Percentiles rank a stretch among this genome's conserved stretches.
Evolutionary conservation across 1,140 invertebrate genomes (phyloP).

Genomic region (Xylocopa sonorina): DNA sequence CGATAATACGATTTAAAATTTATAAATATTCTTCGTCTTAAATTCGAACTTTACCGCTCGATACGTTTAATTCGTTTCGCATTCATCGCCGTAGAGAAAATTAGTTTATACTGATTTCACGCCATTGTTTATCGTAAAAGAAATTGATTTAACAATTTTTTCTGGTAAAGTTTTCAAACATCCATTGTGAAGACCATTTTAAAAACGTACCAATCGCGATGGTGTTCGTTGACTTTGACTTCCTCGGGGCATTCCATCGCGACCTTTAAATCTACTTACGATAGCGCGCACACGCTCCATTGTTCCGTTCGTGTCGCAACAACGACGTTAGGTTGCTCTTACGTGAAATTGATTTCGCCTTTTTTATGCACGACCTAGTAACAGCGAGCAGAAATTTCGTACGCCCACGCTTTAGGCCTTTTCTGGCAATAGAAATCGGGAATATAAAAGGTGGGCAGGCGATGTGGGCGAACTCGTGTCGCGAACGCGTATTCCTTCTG

Average conservation of each 20-base stretch:
- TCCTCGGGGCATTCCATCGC: neutral
- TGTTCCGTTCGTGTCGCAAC: neutral
- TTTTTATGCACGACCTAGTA: conserved; percentile 37
- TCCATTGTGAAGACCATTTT: too few species aligned
- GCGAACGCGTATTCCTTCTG: neutral
- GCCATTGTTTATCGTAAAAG: too few species aligned
- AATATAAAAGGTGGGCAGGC: conserved; percentile 45
- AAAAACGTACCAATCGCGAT: too few species aligned
- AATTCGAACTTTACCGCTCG: too few species aligned
- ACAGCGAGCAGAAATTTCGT: conserved; percentile 45
- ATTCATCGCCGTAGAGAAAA: too few species aligned
- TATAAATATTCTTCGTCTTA: too few species aligned
- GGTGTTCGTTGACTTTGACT: neutral
- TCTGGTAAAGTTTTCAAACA: too few species aligned
- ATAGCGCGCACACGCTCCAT: neutral
- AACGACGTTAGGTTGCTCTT: neutral
- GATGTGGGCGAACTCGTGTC: conserved; percentile 45
- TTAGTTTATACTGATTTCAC: too few species aligned
- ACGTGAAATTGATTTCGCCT: conserved; percentile 17
- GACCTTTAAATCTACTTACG: neutral
- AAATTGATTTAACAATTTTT: too few species aligned
- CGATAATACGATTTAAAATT: too few species aligned
- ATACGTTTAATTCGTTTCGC: too few species aligned
- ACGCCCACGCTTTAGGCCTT: conserved; percentile 43
- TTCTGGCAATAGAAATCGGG: conserved; percentile 40